Base-by-base conservation (phyloP, 1,140 invertebrate genomes). In the Anadara kagoshimensis region DNA sequence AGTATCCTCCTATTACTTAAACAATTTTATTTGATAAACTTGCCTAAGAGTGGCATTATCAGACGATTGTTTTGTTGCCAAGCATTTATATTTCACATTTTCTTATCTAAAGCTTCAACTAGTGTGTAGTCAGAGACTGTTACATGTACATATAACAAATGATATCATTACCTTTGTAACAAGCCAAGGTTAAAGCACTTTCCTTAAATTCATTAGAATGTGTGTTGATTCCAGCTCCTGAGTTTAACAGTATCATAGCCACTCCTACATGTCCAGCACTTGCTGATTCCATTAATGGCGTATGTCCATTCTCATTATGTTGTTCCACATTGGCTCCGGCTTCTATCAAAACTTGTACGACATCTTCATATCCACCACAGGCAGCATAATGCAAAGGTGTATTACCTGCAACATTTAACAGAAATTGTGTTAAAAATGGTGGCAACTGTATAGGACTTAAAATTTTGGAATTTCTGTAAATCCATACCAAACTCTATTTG, bases 241-340 rank as follows among this genome's bases (percentile, higher is more conserved):
- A 93, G 77, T 95, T 94, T 20, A 99, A 90, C 22, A 99, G 92
- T 81, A 97, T 95, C 87, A 95, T 95, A 0, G 97, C 97, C 1
- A 99, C 96, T 80, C 93, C 94, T 62, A 99, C 96, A 91, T 99
- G 96, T 0, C 98, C 98, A 14, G 97, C 96, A 76, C 96, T 97
- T 43, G 98, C 97, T 14, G 98, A 97, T 91, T 99, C 98, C 97
- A 99, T 99, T 49, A 99, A 91, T 26, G 98, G 97, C 56, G 98
- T 99, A 90, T 99, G 98, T 16, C 97, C 97, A 90, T 99, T 99
- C 90, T 99, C 97, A 91, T 99, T 99, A 89, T 98, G 96, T 90
- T 98, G 97, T 91, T 99, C 98, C 12, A 99, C 96, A 89, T 98
- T 96, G 69, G 97, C 97, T 68, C 95, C 95, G 83, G 94, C 93